Evolutionary conservation across 2,888 invertebrate genomes (phyloP), one percentile per base, ranked within the genome.

Genomic region (Euproctis similis): DNA sequence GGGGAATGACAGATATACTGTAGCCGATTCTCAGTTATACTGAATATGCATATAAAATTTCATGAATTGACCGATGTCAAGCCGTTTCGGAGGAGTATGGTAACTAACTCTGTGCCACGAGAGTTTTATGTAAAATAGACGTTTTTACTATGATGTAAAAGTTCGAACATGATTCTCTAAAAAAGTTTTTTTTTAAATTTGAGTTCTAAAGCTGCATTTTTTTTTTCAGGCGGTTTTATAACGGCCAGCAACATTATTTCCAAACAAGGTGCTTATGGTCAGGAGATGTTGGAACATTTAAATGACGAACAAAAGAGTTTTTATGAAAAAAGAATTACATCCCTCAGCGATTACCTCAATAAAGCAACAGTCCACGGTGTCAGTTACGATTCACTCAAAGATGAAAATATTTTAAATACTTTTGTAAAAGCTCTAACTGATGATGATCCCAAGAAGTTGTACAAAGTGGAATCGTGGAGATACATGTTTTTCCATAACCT

Each of bases 381-480:
- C 21, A 62, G 63, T 24, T 86, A 76, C 40, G 66, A 81, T 19
- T 85, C 89, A 0, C 59, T 85, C 44, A 82, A 72, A 46, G 74
- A 93, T 20, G 71, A 85, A 52, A 55, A 53, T 10, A 70, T 93
- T 34, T 87, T 91, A 40, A 61, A 84, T 28, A 85, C 85, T 16
- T 91, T 92, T 48, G 86, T 89, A 46, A 78, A 86, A 45, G 88
- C 91, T 3, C 58, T 94, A 14, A 76, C 87, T 10, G 87, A 87
- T 36, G 67, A 74, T 13, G 61, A 85, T 17, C 93, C 94, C 0
- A 75, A 80, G 28, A 49, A 85, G 2, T 38, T 87, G 4, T 94
- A 94, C 53, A 89, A 89, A 73, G 88, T 88, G 42, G 92, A 92
- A 52, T 87, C 90, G 0, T 88, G 87, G 81, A 81, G 90, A 58